These are phyloP conservation scores for Aleiodes leptofemur DNA, from an alignment of 2,888 invertebrate species.

Conservation along the genomic window DNA sequence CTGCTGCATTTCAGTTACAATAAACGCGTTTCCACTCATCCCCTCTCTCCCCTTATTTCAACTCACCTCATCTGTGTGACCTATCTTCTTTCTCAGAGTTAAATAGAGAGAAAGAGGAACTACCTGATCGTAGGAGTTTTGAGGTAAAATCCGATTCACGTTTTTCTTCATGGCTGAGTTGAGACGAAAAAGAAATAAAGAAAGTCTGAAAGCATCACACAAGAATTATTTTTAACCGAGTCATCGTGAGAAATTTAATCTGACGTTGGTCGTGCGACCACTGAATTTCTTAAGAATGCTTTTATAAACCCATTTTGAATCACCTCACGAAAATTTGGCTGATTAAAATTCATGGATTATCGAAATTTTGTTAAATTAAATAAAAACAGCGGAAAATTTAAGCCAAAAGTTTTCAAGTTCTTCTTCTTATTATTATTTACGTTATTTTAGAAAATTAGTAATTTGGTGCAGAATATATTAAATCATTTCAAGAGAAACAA, in stretches of 20 bases:
- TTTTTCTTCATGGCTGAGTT: conserved; percentile 30
- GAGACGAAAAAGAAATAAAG: conserved; percentile 16
- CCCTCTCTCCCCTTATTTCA: conserved; percentile 36
- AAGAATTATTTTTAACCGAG: conserved; percentile 26
- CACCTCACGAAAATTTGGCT: no score
- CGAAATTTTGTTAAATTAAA: no score
- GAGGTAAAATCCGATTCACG: conserved; percentile 31
- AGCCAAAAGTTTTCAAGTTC: no score
- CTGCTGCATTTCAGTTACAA: conserved; percentile 30
- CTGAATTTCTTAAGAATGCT: conserved; percentile 11
- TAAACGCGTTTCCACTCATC: conserved; percentile 29
- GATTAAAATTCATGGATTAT: background rate
- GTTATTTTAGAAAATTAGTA: no score
- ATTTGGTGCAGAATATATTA: no score
- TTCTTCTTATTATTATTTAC: no score
- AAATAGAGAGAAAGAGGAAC: background rate
- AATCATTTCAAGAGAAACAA: no score
- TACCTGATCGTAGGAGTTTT: conserved; percentile 29
- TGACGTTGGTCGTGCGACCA: conserved; percentile 46
- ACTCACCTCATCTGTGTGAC: conserved; percentile 38
- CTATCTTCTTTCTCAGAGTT: conserved; percentile 10
- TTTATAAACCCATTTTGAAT: conserved; percentile 15
- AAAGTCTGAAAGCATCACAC: background rate
- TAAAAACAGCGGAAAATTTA: no score
- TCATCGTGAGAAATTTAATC: conserved; percentile 44